phyloP scores from a whole-genome alignment of 2,888 invertebrate species.

The Halictus ligatus region DNA sequence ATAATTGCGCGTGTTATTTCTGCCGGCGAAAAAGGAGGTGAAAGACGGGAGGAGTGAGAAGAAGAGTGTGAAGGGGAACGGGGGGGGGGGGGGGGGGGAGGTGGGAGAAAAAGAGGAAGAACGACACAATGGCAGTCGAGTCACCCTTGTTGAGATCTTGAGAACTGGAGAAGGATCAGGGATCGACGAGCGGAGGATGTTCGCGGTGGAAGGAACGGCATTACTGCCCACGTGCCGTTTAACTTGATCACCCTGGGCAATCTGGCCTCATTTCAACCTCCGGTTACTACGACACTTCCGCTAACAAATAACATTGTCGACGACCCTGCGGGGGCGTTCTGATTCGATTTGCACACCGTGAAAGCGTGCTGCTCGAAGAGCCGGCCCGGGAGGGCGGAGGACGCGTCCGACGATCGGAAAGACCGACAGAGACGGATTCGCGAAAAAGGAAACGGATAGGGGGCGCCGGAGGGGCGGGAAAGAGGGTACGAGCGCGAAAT shows the following conservation, averaged over 20 bases:
- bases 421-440: slow-evolving; percentile 26
- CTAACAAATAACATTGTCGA: slow-evolving; percentile 84
- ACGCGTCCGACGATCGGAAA: slow-evolving; percentile 17
- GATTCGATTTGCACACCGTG: slow-evolving; percentile 82
- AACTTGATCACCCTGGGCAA: slow-evolving; percentile 84
- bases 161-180: slow-evolving; percentile 30
- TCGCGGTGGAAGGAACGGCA: slow-evolving; percentile 62
- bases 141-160: slow-evolving; percentile 34
- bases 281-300: slow-evolving; percentile 82
- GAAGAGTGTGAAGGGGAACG: neutral
- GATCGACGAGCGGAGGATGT: slow-evolving; percentile 34
- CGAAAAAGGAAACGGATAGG: slow-evolving; percentile 15
- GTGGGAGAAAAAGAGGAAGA: neutral
- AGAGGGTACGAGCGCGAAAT: slow-evolving; percentile 25
- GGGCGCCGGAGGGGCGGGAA: neutral
- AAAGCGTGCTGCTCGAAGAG: slow-evolving; percentile 66
- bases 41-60: no score
- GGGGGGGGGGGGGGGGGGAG: no score
- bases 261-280: slow-evolving; percentile 84
- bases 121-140: neutral
- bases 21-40: neutral
- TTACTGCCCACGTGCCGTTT: slow-evolving; percentile 83
- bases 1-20: neutral
- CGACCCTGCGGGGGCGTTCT: slow-evolving; percentile 79
- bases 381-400: slow-evolving; percentile 19